Base-by-base conservation (phyloP, 2,888 invertebrate genomes). In the Orthosia gracilis region DNA sequence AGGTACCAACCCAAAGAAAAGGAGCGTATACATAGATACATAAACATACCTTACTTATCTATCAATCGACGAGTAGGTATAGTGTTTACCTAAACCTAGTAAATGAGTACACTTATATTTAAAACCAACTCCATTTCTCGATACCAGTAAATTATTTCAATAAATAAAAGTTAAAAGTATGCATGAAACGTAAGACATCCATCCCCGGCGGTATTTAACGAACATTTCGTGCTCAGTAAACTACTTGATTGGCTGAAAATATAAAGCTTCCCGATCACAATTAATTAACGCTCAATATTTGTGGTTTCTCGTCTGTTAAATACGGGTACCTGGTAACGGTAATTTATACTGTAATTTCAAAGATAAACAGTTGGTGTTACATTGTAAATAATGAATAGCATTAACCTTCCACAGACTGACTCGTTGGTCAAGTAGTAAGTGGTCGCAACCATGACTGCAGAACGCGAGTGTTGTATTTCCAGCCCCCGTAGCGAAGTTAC, bases 261-360 rank as follows among this genome's bases (percentile, higher is more conserved):
- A 66, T 63, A 17, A 26, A 18, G 59, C 52, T 68, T 31, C 15
- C 49, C 55, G 23, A 26, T 63, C 58, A 62, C 66, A 69, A 69
- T 80, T 72, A 78, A 80, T 78, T 73, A 73, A 59, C 50, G 52
- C n/a, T 45, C 23, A 72, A 69, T 82, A 54, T 69, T 57, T 63
- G 65, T 58, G 50, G 50, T 66, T 50, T 31, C 45, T 40, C 49
- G 12, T 69, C 47, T 55, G 54, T 59, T 55, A 62, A 63, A 66
- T 55, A 55, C 54, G 13, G n/a, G 50, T 71, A 65, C 31, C 54
- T 68, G 69, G 55, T 65, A 13, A 59, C 31, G 18, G 23, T 26
- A 47, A 50, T 26, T 23, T 64, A 23, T 50, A 47, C 12, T n/a
- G 21, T 52, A 50, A 65, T 26, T 18, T 21, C 7, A 21, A 23